Evolutionary conservation across 2,888 invertebrate genomes (phyloP).

Genomic region (Dasysyrphus albostriatus): DNA sequence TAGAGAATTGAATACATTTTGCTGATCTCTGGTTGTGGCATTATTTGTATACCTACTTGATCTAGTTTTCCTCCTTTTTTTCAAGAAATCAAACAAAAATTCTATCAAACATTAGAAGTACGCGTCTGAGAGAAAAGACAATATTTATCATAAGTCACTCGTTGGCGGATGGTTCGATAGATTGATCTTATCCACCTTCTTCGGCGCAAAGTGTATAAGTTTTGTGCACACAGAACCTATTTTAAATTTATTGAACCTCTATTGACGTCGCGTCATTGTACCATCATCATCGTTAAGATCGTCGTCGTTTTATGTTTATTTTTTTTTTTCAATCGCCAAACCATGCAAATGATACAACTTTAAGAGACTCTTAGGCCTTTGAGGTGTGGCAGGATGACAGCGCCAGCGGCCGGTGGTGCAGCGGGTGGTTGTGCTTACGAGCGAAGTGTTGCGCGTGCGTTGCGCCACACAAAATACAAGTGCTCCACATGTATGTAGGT

Average conservation of each 20-base stretch:
- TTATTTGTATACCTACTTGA: neutral
- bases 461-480: conserved; percentile 64
- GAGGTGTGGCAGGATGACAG: conserved; percentile 21
- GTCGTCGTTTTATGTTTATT: neutral
- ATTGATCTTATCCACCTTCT: neutral
- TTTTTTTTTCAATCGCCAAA: neutral
- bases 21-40: neutral
- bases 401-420: neutral
- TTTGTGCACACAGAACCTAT: conserved; percentile 62
- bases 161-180: neutral
- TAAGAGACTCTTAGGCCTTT: conserved; percentile 1
- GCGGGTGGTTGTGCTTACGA: conserved; percentile 36
- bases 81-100: neutral
- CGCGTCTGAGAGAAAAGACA: neutral
- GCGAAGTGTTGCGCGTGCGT: conserved; percentile 51
- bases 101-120: neutral
- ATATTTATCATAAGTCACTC: conserved; percentile 8
- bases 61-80: neutral
- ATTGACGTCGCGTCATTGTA: conserved; percentile 40
- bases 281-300: neutral
- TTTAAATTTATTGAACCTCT: conserved; percentile 66
- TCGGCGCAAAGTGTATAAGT: conserved; percentile 6
- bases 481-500: conserved; percentile 45
- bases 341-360: conserved; percentile 50
- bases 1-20: neutral